phyloP scores from a whole-genome alignment of 2,113 vertebrate species.

The Stigmatopora nigra region DNA sequence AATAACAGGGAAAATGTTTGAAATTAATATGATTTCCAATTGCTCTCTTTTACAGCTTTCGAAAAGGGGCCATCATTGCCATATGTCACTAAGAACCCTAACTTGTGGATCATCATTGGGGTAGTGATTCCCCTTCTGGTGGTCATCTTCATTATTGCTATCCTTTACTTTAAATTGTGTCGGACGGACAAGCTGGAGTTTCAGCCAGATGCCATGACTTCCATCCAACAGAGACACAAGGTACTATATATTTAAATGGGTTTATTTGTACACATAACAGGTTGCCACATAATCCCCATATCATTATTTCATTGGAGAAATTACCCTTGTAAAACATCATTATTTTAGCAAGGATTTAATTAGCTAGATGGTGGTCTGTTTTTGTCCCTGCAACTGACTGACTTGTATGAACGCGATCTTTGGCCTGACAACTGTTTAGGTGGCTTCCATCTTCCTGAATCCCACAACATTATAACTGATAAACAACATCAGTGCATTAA shows the following conservation, averaged over 20 bases:
- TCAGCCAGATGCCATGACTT: conserved; percentile 87
- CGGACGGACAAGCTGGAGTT: conserved; percentile 96
- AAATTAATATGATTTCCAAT: not conserved
- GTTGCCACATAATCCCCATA: not conserved
- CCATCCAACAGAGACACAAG: conserved; percentile 93
- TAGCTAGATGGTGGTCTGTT: not conserved
- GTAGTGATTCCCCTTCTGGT: conserved; percentile 85
- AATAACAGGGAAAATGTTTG: not conserved
- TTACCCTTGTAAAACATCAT: not conserved
- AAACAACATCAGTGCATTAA: not conserved
- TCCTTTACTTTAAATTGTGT: conserved; percentile 98
- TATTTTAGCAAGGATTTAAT: not conserved
- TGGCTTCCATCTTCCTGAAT: not conserved
- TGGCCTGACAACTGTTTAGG: not conserved
- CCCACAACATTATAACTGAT: not conserved
- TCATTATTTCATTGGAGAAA: not conserved
- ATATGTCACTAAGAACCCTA: conserved; percentile 78
- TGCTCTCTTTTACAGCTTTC: conserved; percentile 68
- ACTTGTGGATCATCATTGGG: conserved; percentile 89
- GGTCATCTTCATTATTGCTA: conserved; percentile 82
- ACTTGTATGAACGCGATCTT: not conserved
- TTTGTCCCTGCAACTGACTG: not conserved
- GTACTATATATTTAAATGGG: conserved; percentile 49
- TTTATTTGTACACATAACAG: not conserved
- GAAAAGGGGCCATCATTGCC: conserved; percentile 73